phyloP scores from a whole-genome alignment of 2,113 vertebrate species.

The Nicator chloris region DNA sequence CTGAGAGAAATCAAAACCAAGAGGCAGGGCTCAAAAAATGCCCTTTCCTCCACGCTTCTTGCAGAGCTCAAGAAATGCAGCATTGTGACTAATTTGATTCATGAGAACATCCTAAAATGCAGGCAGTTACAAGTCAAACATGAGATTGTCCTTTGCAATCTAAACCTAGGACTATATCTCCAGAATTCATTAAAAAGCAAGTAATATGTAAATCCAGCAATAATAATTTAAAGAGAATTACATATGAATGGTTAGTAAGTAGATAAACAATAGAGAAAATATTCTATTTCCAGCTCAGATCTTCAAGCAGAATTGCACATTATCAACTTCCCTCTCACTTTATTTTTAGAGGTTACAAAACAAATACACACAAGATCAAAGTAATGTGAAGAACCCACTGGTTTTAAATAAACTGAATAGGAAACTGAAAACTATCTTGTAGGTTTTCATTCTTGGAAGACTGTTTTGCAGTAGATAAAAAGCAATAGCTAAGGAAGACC shows the following conservation, averaged over 20 bases:
- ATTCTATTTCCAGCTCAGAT: not conserved
- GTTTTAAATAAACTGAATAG: not conserved
- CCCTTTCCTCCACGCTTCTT: not conserved
- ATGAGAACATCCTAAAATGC: not conserved
- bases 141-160: not conserved
- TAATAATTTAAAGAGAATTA: not conserved
- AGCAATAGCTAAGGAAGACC: not conserved
- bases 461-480: not conserved
- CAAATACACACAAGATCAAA: not conserved
- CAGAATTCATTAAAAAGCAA: conserved; percentile 10
- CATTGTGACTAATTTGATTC: not conserved
- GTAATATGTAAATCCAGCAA: not conserved
- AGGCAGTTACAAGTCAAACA: not conserved
- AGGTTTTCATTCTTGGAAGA: not conserved
- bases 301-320: not conserved
- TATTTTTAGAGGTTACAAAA: not conserved
- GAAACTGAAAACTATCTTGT: not conserved
- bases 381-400: not conserved
- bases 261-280: not conserved
- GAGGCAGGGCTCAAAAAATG: not conserved
- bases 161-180: not conserved
- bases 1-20: not conserved
- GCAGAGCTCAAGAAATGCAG: not conserved
- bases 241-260: not conserved
- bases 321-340: not conserved